These are phyloP conservation scores for Ptiloglossa arizonensis DNA, from an alignment of 1,140 invertebrate species.

Conservation along the genomic window DNA sequence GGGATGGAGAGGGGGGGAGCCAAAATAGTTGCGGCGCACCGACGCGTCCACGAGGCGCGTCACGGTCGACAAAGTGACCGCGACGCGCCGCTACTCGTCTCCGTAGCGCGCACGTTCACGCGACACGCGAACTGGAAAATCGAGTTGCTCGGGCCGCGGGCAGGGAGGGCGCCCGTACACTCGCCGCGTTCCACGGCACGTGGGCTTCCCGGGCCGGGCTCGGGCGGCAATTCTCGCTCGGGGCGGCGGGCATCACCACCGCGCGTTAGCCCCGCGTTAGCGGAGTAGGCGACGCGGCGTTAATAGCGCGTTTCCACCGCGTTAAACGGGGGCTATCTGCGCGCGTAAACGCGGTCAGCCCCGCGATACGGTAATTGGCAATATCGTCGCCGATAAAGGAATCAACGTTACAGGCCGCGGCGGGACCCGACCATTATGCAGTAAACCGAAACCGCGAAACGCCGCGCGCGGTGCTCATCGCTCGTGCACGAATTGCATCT, in stretches of 20 bases:
- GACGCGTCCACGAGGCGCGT: neutral
- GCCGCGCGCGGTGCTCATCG: conserved; percentile 67
- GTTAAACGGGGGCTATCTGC: conserved; percentile 60
- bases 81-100: too few relatives aligned
- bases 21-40: conserved; percentile 8
- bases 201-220: too few relatives aligned
- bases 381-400: conserved; percentile 75
- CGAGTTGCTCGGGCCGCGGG: too few relatives aligned
- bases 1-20: too few relatives aligned
- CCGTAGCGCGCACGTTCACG: neutral
- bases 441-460: conserved; percentile 73
- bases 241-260: too few relatives aligned
- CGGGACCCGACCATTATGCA: conserved; percentile 75
- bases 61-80: conserved; percentile 12
- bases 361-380: conserved; percentile 73
- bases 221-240: too few relatives aligned
- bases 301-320: conserved; percentile 59
- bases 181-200: too few relatives aligned
- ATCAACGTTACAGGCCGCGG: conserved; percentile 62
- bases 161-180: too few relatives aligned
- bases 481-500: conserved; percentile 55
- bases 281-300: conserved; percentile 15
- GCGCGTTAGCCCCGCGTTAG: too few relatives aligned
- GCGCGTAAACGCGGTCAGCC: conserved; percentile 57
- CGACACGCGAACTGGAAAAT: neutral